These are phyloP conservation scores for Cottoperca gobio DNA, from an alignment of 2,797 vertebrate genomes.

Conservation along the genomic window DNA sequence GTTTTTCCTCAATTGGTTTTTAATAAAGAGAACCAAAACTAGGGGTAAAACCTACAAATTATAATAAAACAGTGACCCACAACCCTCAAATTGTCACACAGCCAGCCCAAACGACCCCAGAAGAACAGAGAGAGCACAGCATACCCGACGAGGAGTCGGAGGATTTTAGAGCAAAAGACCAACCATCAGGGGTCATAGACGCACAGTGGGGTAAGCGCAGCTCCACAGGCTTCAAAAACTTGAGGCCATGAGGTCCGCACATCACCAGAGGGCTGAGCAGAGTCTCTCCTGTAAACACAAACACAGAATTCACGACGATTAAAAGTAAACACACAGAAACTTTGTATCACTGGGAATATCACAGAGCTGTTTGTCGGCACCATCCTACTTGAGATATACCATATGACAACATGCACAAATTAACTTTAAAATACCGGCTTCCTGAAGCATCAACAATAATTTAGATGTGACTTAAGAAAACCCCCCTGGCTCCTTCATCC, in stretches of 20 bases:
- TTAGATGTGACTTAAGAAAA: background rate
- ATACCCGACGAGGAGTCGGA: conserved; percentile 99
- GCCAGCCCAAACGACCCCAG: conserved; percentile 91
- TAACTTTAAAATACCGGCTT: background rate
- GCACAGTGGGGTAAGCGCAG: conserved; percentile 99
- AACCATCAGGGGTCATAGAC: conserved; percentile 99
- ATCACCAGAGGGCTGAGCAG: conserved; percentile 95
- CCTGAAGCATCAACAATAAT: background rate
- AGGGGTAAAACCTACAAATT: conserved; percentile 56
- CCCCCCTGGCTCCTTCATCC: background rate
- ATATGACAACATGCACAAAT: background rate
- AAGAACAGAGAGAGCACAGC: conserved; percentile 97
- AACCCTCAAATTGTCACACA: conserved; percentile 82
- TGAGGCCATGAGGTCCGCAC: conserved; percentile 99
- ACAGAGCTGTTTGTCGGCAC: background rate
- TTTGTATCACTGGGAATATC: background rate
- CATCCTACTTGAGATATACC: background rate
- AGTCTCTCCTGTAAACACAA: conserved; percentile 89
- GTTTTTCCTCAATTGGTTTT: background rate
- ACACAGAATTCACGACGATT: conserved; percentile 44
- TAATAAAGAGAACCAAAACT: conserved; percentile 47
- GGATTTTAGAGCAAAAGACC: conserved; percentile 99
- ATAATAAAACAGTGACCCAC: conserved; percentile 62
- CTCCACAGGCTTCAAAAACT: conserved; percentile 99
- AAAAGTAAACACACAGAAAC: background rate